Evolutionary conservation across 2,797 vertebrate species (phyloP), one percentile per base, ranked within the genome.

Genomic region (Gallirallus australis): DNA sequence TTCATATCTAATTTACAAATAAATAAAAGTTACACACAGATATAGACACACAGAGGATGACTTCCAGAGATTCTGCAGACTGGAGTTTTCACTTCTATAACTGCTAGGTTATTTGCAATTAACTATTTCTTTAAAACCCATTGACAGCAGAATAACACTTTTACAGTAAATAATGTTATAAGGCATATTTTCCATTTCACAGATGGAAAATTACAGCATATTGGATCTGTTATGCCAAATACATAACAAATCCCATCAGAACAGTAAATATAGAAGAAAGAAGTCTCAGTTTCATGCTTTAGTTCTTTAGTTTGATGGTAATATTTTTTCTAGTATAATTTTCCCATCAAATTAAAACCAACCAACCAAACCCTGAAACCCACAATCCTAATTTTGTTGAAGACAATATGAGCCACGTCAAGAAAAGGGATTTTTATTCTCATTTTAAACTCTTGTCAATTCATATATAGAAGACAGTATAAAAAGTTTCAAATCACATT

Each of bases 401-500:
- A 69, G 40, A 35, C 2, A 78, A 24, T 66, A 73, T 79, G 93
- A 82, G 10, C 25, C 18, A 23, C 48, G 50, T 31, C 39, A 78
- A 30, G 21, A 83, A 91, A 94, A 86, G 0, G 1, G 1, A 56
- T 30, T 81, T 71, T 90, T 64, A 25, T 90, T 78, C 47, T 82
- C 11, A 50, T 59, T 95, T 94, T 69, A 71, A 77, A 71, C 53
- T 50, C 40, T 61, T 89, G 50, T 70, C 30, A 57, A 28, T 61
- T 66, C 13, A 65, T 56, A 18, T 90, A 96, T 91, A 66, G 47
- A 95, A 93, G 48, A 78, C 37, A 83, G 80, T 73, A 52, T 15
- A 37, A 85, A 83, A 75, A 70, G 4, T 70, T 93, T 94, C 52
- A 86, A 90, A 89, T 80, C 65, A 31, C 42, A 83, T 93, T 91